A percentile compares a stretch with the other conserved stretches of the same genome.
Evolutionary conservation across 2,888 invertebrate genomes (phyloP).

Genomic region (Suillia variegata): DNA sequence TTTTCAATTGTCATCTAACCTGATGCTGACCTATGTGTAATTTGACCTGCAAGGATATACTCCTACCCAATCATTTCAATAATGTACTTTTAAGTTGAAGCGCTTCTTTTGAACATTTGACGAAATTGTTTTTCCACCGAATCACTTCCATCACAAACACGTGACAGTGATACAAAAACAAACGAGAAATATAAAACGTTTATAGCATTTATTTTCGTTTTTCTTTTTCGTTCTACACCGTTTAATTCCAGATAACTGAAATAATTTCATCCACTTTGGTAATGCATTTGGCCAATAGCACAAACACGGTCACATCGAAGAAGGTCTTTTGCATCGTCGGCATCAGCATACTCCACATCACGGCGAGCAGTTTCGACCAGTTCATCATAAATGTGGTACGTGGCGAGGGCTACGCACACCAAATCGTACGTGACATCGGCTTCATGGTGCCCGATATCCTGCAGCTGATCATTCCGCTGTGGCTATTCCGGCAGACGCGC

Average conservation of each 20-base stretch:
- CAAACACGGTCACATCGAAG: conserved; percentile 63
- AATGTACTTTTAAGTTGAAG: no score
- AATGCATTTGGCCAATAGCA: conserved; percentile 65
- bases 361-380: conserved; percentile 70
- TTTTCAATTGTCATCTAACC: no score
- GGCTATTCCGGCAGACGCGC: conserved; percentile 60
- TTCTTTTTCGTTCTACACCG: neutral
- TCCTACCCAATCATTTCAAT: no score
- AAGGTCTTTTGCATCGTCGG: conserved; percentile 67
- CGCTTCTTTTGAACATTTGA: no score
- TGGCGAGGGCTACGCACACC: conserved; percentile 70
- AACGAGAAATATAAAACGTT: no score
- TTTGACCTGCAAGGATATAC: no score
- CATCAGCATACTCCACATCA: conserved; percentile 68
- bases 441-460: conserved; percentile 72
- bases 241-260: conserved; percentile 65
- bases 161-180: no score
- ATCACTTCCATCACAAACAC: no score
- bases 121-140: no score
- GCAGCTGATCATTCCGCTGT: conserved; percentile 67
- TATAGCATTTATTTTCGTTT: neutral
- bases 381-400: conserved; percentile 68
- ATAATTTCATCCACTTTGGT: conserved; percentile 67
- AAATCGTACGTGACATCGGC: conserved; percentile 70
- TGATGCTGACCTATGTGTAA: no score